phyloP scores from a whole-genome alignment of 2,888 invertebrate species.

The Lithophane ornitopus region DNA sequence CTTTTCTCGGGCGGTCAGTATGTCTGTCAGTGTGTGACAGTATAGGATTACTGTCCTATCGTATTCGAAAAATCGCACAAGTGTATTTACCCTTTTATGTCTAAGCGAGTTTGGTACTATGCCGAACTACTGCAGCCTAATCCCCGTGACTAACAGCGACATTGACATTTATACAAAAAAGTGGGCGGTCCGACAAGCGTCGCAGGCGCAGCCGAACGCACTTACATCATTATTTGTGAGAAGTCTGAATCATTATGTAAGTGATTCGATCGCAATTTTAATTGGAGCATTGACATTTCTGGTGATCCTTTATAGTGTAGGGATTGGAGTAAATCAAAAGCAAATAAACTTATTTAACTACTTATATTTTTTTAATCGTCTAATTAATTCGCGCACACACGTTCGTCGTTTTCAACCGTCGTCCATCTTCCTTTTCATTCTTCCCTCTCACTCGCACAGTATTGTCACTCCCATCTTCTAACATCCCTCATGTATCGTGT shows the following conservation, averaged over 20 bases:
- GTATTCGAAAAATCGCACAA: neutral
- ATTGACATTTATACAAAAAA: constrained; percentile 67
- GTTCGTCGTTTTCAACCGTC: too few relatives aligned
- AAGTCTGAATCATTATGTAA: constrained; percentile 59
- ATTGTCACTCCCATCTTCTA: too few relatives aligned
- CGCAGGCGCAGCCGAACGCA: constrained; percentile 52
- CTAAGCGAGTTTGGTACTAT: constrained; percentile 16
- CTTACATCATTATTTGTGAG: constrained; percentile 66
- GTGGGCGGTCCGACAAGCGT: constrained; percentile 49
- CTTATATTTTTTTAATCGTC: too few relatives aligned
- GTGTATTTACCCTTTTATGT: neutral
- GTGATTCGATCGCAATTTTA: constrained; percentile 4
- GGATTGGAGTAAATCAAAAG: too few relatives aligned
- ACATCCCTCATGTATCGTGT: too few relatives aligned
- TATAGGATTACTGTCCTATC: too few relatives aligned
- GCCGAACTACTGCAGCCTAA: constrained; percentile 26
- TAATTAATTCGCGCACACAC: too few relatives aligned
- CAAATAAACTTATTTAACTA: too few relatives aligned
- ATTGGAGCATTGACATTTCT: constrained; percentile 33
- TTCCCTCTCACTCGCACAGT: too few relatives aligned
- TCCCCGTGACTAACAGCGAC: constrained; percentile 56
- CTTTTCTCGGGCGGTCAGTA: too few relatives aligned
- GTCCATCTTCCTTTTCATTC: too few relatives aligned
- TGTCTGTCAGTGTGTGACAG: too few relatives aligned
- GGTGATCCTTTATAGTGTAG: neutral